phyloP scores from a whole-genome alignment of 2,113 vertebrate genomes.

The Salvator merianae region DNA sequence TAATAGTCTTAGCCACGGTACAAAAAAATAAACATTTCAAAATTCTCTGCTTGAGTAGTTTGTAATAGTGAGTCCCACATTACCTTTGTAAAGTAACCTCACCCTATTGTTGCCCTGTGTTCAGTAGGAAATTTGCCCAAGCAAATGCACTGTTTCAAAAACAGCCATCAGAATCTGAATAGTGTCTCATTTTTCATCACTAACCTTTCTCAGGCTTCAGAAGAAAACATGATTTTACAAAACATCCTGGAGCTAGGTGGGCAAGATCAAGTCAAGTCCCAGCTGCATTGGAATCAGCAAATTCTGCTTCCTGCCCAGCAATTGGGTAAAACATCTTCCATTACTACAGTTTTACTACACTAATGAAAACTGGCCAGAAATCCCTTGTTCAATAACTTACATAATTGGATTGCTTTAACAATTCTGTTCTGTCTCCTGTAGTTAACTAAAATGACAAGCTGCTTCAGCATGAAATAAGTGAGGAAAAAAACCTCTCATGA shows the following conservation, averaged over 20 bases:
- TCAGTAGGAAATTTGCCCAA: background rate
- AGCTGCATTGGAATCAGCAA: background rate
- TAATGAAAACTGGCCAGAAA: slow-evolving; percentile 42
- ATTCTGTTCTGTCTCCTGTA: slow-evolving; percentile 57
- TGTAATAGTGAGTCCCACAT: too few species aligned
- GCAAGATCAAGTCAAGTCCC: background rate
- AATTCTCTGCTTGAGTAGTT: too few species aligned
- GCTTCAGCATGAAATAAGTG: slow-evolving; percentile 57
- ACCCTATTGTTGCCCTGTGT: background rate
- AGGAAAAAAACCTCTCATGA: slow-evolving; percentile 26
- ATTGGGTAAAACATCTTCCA: slow-evolving; percentile 23
- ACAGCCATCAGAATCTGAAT: background rate
- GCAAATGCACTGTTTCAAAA: accelerated
- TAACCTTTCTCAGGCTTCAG: background rate
- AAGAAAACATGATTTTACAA: background rate
- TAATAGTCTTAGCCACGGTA: too few species aligned
- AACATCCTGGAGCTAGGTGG: background rate
- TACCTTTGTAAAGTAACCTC: background rate
- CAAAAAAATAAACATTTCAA: background rate
- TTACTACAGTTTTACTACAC: slow-evolving; percentile 6
- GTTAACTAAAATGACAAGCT: slow-evolving; percentile 71
- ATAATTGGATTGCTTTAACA: slow-evolving; percentile 60
- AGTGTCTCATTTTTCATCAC: background rate
- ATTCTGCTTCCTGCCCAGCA: background rate
- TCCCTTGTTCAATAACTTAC: slow-evolving; percentile 39